Conservation (phyloP, 2,113 vertebrate species). For the Solea senegalensis region DNA sequence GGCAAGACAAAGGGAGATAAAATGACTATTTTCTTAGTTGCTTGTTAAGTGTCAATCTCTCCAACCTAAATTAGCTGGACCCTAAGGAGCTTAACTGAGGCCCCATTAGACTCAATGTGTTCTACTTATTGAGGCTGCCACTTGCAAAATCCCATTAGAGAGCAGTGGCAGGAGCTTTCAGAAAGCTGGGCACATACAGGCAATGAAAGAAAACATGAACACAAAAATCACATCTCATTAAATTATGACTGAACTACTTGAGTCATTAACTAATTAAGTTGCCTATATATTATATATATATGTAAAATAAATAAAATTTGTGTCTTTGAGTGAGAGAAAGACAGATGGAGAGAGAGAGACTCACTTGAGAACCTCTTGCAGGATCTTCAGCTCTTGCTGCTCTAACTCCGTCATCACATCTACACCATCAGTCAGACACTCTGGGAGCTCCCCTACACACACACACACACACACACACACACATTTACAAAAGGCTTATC, state of each 20-base stretch:
- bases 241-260: too few relatives aligned
- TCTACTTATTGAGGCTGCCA: conserved; percentile 58
- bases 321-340: not conserved
- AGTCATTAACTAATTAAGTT: too few relatives aligned
- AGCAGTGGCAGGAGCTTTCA: conserved; percentile 22
- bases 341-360: conserved; percentile 11
- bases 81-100: conserved; percentile 73
- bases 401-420: conserved; percentile 93
- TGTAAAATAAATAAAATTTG: too few relatives aligned
- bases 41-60: conserved; percentile 60
- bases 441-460: conserved; percentile 88
- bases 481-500: conserved; percentile 13
- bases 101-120: conserved; percentile 50
- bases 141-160: conserved; percentile 73
- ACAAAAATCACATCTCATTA: too few relatives aligned
- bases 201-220: conserved; percentile 1
- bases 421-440: conserved; percentile 92
- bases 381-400: conserved; percentile 94
- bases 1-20: conserved; percentile 48
- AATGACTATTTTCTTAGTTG: conserved; percentile 61
- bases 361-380: conserved; percentile 94
- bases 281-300: too few relatives aligned
- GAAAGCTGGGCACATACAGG: not conserved
- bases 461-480: conserved; percentile 12
- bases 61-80: conserved; percentile 65